Base-by-base conservation (phyloP, 2,888 invertebrate species). In the Sympetrum striolatum region DNA sequence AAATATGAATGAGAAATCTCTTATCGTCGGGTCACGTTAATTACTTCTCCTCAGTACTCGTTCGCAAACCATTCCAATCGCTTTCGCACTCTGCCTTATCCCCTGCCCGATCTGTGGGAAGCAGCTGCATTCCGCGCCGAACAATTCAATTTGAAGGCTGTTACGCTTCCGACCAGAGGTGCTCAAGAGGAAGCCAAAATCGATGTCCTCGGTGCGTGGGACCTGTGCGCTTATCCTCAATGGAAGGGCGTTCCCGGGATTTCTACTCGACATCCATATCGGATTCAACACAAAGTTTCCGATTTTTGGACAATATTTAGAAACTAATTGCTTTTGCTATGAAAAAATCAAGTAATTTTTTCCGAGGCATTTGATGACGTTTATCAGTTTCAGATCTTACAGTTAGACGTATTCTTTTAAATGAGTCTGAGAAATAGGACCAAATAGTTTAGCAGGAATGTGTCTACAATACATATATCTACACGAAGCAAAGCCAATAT, bases 111-210 rank as follows among this genome's bases (percentile, higher is more conserved):
- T 64, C 64, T 64, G 64, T 64, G 22, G 64, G 39, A 80, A 31
- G 86, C 86, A 86, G 86, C 86, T 86, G 86, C 64, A 60, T 64
- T 86, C 39, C 60, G 35, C 35, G 86, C 37, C 60, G 86, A 86
- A 60, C 86, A 60, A 86, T 86, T 86, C 86, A 86, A 86, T 86
- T 86, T 86, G 86, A 64, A 37, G 86, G 37, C 18, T 14, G n/a
- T 37, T n/a, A n/a, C 37, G 22, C 15, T 37, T 14, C 22, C 15
- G 22, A 60, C 86, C 86, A 86, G 86, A 22, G 86, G 86, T 86
- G 86, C 86, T n/a, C 86, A 22, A 25, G 64, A 64, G 12, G 64
- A 64, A 31, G 73, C 73, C 25, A 73, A 73, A 73, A 73, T 73
- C 73, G 73, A 73, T 73, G 25, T 73, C 73, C 31, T 14, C 22